A percentile compares a stretch with the other conserved stretches of the same genome.
Conservation (phyloP, 92 coral and sea anemone genomes). For the Bergia sp. region DNA sequence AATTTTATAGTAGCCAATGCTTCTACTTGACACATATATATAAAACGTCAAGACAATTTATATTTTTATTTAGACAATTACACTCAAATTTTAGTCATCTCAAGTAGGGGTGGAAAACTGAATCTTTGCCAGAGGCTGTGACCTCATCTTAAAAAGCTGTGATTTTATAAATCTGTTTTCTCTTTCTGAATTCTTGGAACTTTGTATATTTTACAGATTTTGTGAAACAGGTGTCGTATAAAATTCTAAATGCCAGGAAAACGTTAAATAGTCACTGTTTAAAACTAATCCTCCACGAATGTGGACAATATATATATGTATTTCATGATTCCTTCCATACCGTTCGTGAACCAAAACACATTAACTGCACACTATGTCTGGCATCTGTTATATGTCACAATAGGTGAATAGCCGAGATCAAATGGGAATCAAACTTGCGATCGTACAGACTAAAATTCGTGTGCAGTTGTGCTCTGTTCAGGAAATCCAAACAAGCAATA, state of each 20-base stretch:
- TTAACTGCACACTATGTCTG: not conserved
- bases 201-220: not conserved
- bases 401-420: not conserved
- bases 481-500: not conserved
- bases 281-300: not conserved
- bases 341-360: constrained; percentile 7
- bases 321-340: not conserved
- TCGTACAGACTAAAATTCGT: not conserved
- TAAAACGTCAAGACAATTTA: no score
- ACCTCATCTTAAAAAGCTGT: not conserved
- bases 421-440: not conserved
- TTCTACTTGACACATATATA: no score
- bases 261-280: not conserved
- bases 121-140: constrained; percentile 24
- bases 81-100: not conserved
- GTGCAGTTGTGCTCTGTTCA: not conserved
- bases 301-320: not conserved
- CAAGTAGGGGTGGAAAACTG: not conserved
- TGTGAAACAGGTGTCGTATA: not conserved
- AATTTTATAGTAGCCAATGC: no score
- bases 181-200: not conserved
- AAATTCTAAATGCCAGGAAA: not conserved
- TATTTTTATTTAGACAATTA: no score
- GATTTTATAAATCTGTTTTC: constrained; percentile 18
- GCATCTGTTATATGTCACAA: constrained; percentile 21